Evolutionary conservation across 2,797 vertebrate species (phyloP), one percentile per base, ranked within the genome.

Genomic region (Bradypus variegatus): DNA sequence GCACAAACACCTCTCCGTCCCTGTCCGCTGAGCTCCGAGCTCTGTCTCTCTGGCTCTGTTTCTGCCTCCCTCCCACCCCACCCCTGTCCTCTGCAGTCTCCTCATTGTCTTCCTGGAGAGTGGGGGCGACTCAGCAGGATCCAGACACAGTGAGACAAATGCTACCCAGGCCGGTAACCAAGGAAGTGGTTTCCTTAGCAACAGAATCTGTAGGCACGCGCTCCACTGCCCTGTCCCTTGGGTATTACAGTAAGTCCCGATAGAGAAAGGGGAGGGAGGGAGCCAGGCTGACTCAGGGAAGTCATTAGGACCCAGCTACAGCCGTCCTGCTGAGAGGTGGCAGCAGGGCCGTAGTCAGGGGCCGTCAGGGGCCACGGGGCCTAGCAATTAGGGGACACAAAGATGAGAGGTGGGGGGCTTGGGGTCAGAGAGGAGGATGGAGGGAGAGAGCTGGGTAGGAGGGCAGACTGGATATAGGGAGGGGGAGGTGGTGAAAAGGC

Each of bases 131-230:
- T 93, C 94, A 69, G 91, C 81, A 14, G 91, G 95, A 94, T 81
- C 73, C 93, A 95, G 92, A 88, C 91, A 48, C 60, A 85, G 86
- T 33, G 91, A 96, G 93, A 94, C 93, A 95, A 96, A 94, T 58
- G 86, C 82, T 95, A 95, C 93, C 93, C 91, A 25, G 88, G 88
- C 92, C n/a, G 53, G 96, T 96, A 96, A 96, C 95, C 95, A 96
- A 93, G 95, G 94, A 96, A 95, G 94, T 96, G 93, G 95, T 96
- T 95, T 96, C 95, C 96, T 95, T 96, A 96, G 96, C 92, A 96
- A 96, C 95, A 62, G 83, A 91, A 87, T 93, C 94, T 86, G 90
- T 88, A 93, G 91, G 91, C 93, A 67, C 2, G 2, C 0, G 27
- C 78, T 81, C 86, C 36, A 4, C 83, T 81, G 95, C 90, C 94